phyloP scores from a whole-genome alignment of 2,888 invertebrate species.

The Thecophora atra region DNA sequence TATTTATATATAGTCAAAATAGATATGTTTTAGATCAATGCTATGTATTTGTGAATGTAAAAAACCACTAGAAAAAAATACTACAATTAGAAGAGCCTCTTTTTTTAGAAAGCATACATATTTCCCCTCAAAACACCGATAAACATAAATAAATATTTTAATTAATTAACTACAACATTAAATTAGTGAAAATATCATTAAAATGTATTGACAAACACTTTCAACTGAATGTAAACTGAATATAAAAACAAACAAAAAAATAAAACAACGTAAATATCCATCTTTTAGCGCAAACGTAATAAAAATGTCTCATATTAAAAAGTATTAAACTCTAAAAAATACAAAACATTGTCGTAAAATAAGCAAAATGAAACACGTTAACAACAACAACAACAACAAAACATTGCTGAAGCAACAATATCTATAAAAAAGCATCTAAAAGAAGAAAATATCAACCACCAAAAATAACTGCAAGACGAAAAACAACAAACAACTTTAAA shows the following conservation, averaged over 20 bases:
- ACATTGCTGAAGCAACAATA: conserved; percentile 10
- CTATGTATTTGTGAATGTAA: neutral
- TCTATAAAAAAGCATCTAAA: conserved; percentile 8
- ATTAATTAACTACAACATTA: neutral
- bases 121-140: conserved; percentile 5
- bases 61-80: neutral
- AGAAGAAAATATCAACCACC: conserved; percentile 50
- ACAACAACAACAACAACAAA: neutral
- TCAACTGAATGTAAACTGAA: conserved; percentile 21
- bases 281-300: neutral
- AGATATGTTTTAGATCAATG: conserved; percentile 9
- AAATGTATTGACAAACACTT: conserved; percentile 7
- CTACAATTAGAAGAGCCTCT: neutral
- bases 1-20: conserved; percentile 2
- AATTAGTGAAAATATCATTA: neutral
- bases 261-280: too few species aligned
- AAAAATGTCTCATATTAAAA: neutral
- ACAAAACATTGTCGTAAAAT: neutral
- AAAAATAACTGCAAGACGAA: conserved; percentile 44
- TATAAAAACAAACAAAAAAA: too few species aligned
- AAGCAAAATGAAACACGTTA: neutral
- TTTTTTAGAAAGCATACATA: too few species aligned
- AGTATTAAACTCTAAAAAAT: neutral
- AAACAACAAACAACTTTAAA: conserved; percentile 49
- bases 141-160: neutral